Base-by-base conservation (phyloP, 2,113 vertebrate genomes). In the Ptilorrhoa leucosticta region DNA sequence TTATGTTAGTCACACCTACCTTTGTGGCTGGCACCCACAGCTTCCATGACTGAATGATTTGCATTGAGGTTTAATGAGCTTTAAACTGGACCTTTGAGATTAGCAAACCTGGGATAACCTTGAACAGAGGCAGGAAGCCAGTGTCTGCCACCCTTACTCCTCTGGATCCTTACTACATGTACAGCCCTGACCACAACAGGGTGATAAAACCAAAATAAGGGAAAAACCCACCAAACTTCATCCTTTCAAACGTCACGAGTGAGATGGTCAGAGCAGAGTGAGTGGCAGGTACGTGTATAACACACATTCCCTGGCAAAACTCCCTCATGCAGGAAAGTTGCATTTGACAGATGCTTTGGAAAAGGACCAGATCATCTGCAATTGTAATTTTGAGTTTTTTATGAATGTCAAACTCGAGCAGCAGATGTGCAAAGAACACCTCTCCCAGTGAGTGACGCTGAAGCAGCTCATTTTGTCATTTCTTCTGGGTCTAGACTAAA, bases 401-500 rank as follows among this genome's bases (percentile, higher is more conserved):
- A 57, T 1, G 0, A 37, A 73, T 9, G 19, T 66, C 70, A 58
- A 54, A 87, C 51, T 90, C 7, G 7, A 86, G 80, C 6, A 9
- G 88, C 82, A 88, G 87, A 86, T 57, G 71, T 50, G 39, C 82
- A 48, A 81, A 86, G 81, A 72, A 33, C 64, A 42, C 47, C 35
- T 94, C 51, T 88, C 51, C 47, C 53, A 75, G 44, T 3, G 2
- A 90, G 85, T 81, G 65, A 71, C 1, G 3, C 76, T 87, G 69
- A 92, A 92, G 48, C 72, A 78, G 83, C 68, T 90, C 51, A 9
- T 81, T 93, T 83, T 94, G 79, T 89, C 76, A 19, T 83, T 94
- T 92, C 37, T 93, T 89, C 69, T 88, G 85, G 65, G 83, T 78
- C 88, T 89, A 90, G 88, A 89, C 87, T 95, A 96, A 94, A 94